A percentile compares a stretch with the other conserved stretches of the same genome.
phyloP scores from a whole-genome alignment of 2,888 invertebrate genomes.

The Oscheius myriophilus region DNA sequence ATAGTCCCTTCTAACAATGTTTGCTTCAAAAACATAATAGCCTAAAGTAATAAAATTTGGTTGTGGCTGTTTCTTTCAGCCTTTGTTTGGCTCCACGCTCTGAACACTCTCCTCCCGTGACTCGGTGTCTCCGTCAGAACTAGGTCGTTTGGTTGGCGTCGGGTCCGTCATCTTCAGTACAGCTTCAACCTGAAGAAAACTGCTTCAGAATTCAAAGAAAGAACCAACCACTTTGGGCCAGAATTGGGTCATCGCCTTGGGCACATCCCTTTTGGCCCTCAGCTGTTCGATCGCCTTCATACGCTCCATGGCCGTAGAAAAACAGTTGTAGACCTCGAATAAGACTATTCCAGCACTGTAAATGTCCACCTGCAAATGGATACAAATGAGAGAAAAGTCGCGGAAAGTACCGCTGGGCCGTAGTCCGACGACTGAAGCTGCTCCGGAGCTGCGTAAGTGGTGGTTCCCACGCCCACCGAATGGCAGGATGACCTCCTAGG shows the following conservation, averaged over 20 bases:
- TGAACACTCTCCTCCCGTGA: no score
- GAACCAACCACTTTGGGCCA: conserved; percentile 22
- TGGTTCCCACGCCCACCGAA: conserved; percentile 54
- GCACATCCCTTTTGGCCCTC: conserved; percentile 19
- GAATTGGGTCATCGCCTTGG: conserved; percentile 1
- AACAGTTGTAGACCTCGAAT: conserved; percentile 56
- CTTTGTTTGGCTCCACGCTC: no score
- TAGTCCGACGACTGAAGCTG: conserved; percentile 46
- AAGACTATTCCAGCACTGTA: conserved; percentile 55
- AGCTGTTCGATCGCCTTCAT: conserved; percentile 27
- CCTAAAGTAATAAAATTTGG: no score
- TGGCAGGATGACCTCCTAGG: background rate
- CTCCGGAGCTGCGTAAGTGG: conserved; percentile 61
- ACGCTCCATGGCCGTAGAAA: conserved; percentile 72
- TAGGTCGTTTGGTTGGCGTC: conserved; percentile 15
- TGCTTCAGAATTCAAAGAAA: background rate
- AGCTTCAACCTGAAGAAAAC: background rate
- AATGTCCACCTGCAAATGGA: conserved; percentile 53
- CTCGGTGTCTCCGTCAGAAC: no score
- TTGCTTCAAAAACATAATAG: no score
- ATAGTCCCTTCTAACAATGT: no score
- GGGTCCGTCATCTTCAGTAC: conserved; percentile 25
- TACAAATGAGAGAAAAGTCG: background rate
- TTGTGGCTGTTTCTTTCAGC: no score
- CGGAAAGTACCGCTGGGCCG: conserved; percentile 18